These are phyloP conservation scores for Drosophila mojavensis DNA, from an alignment of 1,140 invertebrate species.

Conservation along the genomic window DNA sequence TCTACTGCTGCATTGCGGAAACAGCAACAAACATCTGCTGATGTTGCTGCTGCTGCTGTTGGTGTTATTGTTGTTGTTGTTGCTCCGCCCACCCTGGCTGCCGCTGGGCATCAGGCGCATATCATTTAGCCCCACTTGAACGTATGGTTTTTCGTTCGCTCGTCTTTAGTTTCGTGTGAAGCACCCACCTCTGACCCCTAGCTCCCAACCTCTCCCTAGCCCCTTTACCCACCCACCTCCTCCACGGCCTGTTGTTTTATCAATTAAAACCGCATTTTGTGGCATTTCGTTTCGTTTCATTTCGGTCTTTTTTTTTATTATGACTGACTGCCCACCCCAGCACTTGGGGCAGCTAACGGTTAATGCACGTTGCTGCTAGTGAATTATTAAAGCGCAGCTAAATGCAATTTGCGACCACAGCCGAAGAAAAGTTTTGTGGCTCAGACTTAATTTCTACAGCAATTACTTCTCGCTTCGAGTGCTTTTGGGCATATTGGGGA, in stretches of 20 bases:
- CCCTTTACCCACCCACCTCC: neutral
- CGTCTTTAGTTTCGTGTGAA: conserved; percentile 60
- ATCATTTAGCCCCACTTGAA: conserved; percentile 36
- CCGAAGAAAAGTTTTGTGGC: conserved; percentile 35
- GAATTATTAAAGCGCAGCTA: conserved; percentile 40
- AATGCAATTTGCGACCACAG: conserved; percentile 39
- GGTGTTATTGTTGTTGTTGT: conserved; percentile 1
- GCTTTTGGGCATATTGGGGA: neutral
- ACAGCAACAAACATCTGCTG: conserved; percentile 27
- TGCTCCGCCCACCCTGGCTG: conserved; percentile 26
- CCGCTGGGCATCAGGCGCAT: conserved; percentile 22
- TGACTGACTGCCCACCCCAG: neutral
- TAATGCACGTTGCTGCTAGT: conserved; percentile 27
- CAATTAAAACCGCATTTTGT: conserved; percentile 67
- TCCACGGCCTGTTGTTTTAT: conserved; percentile 49
- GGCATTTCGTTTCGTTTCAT: conserved; percentile 48
- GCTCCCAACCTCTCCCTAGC: neutral
- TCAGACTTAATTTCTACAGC: conserved; percentile 23
- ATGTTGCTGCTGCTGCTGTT: conserved; percentile 13
- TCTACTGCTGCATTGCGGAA: conserved; percentile 31
- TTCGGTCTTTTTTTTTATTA: conserved; percentile 15
- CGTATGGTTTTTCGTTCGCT: conserved; percentile 28
- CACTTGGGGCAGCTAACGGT: conserved; percentile 58
- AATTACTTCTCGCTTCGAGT: conserved; percentile 7
- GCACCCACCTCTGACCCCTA: conserved; percentile 59